Evolutionary conservation across 2,888 invertebrate species (phyloP).

Genomic region (Taenaris catops): DNA sequence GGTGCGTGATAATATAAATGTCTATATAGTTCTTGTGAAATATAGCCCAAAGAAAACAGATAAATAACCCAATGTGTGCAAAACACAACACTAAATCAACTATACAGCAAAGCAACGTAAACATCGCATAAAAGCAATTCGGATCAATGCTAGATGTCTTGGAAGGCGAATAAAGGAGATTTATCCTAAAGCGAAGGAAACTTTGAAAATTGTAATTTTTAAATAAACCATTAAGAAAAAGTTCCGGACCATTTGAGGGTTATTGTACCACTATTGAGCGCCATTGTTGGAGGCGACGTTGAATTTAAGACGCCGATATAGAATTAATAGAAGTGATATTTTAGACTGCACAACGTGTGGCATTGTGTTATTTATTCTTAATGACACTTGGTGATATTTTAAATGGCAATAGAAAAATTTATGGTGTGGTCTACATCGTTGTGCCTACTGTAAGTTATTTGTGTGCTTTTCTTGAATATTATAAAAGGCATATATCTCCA

Average conservation of each 20-base stretch:
- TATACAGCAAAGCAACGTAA: constrained; percentile 58
- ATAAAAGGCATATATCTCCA: too few relatives aligned
- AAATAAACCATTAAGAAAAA: constrained; percentile 78
- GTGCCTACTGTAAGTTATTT: too few relatives aligned
- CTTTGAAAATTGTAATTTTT: constrained; percentile 73
- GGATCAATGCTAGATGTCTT: constrained; percentile 71
- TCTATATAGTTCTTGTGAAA: constrained; percentile 5
- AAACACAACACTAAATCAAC: constrained; percentile 65
- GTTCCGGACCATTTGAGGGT: constrained; percentile 74
- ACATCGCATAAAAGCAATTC: constrained; percentile 74
- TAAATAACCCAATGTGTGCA: constrained; percentile 35
- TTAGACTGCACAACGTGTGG: neutral
- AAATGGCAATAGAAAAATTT: constrained; percentile 4
- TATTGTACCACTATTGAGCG: constrained; percentile 68
- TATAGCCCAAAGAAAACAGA: constrained; percentile 15
- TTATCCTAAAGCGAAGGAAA: constrained; percentile 62
- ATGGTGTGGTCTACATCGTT: constrained; percentile 1
- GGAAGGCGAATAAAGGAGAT: constrained; percentile 65
- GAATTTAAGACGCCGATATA: constrained; percentile 35
- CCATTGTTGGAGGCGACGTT: constrained; percentile 61
- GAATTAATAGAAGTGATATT: constrained; percentile 20
- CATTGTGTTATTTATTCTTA: neutral
- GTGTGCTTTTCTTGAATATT: too few relatives aligned
- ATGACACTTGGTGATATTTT: constrained; percentile 10
- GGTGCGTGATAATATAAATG: too few relatives aligned